phyloP scores from a whole-genome alignment of 2,888 invertebrate species.

The Amblyjoppa proteus region DNA sequence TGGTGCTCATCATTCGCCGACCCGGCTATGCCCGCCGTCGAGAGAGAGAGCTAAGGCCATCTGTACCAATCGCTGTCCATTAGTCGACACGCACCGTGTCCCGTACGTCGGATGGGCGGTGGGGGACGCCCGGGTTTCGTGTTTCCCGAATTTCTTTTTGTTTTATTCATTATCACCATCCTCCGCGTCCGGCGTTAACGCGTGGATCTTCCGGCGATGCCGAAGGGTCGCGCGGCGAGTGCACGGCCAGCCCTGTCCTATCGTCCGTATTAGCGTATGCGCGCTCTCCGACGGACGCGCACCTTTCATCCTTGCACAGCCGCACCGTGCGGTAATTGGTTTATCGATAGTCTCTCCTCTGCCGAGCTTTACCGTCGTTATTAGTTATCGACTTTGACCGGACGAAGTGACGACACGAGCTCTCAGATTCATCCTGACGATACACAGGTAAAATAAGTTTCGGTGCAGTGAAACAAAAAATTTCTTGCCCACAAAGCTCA shows the following conservation, averaged over 20 bases:
- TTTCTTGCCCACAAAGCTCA: neutral
- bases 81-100: constrained; percentile 71
- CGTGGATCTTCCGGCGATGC: constrained; percentile 24
- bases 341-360: constrained; percentile 34
- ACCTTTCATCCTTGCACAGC: neutral
- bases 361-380: constrained; percentile 18
- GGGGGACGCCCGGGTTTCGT: constrained; percentile 69
- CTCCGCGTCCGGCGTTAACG: neutral
- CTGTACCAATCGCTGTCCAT: constrained; percentile 82
- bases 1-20: constrained; percentile 60
- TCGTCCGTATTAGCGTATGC: constrained; percentile 10
- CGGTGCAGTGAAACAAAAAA: neutral
- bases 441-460: neutral
- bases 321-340: constrained; percentile 17
- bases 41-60: constrained; percentile 78
- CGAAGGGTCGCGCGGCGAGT: constrained; percentile 2
- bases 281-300: neutral
- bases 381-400: constrained; percentile 30
- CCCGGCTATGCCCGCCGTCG: constrained; percentile 57
- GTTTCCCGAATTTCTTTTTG: constrained; percentile 71
- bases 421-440: neutral
- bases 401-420: constrained; percentile 11
- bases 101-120: constrained; percentile 66
- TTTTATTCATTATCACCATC: constrained; percentile 53
- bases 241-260: neutral